Evolutionary conservation across 2,113 vertebrate genomes (phyloP), one percentile per base, ranked within the genome.

Genomic region (Ctenodactylus gundi): DNA sequence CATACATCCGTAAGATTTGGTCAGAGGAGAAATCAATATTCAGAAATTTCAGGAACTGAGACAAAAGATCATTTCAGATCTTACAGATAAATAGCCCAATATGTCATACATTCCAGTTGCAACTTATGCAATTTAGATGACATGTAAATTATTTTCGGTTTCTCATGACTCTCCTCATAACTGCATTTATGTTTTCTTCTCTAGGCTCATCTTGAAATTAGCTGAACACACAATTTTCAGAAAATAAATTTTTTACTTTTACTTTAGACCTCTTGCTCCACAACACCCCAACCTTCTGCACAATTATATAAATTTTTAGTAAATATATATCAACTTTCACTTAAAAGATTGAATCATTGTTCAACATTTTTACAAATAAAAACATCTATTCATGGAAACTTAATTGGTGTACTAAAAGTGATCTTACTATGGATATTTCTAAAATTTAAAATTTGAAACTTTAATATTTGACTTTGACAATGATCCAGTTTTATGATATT

Each of bases 271-370:
- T 67, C 97, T 62, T 58, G 97, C 65, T 88, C 95, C 60, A 96
- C 96, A 98, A 97, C 90, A 85, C 91, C 97, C 72, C 29, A 95
- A 36, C 91, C 94, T 97, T 97, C 97, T 98, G 95, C 53, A 62
- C 89, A n/a, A 78, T 73, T 93, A 85, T 95, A 90, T 94, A 97
- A 97, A 98, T 97, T 96, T 60, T 95, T 97, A 97, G 93, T 86
- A 95, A 77, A 97, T 97, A 97, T 94, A 80, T 95, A 96, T 97
- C 96, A 90, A 93, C 97, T 97, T 96, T 89, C 96, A 97, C 96
- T 97, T 95, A 96, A 98, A 96, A 93, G 53, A 95, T 86, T 21
- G 21, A 14, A 44, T 18, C 18, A 20, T 53, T 65, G 18, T 62
- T 67, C 6, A 25, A 2, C 39, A 27, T 36, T 2, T 83, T 77